phyloP scores from a whole-genome alignment of 2,113 vertebrate species.

The Cyphomyrus plagiostoma region DNA sequence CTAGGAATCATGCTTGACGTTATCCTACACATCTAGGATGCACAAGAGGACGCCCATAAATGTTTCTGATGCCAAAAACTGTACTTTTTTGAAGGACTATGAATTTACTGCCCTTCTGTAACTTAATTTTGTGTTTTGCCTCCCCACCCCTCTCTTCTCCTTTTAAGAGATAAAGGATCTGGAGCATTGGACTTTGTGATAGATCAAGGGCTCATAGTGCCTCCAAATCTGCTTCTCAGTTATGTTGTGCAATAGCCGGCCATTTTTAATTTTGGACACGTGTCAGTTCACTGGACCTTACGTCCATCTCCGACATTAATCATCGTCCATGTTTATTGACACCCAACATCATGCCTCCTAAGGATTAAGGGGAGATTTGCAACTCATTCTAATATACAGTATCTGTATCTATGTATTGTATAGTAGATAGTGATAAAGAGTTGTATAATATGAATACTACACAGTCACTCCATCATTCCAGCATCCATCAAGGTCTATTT shows the following conservation, averaged over 20 bases:
- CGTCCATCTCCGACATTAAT: not conserved
- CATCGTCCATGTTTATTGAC: not conserved
- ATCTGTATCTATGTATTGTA: slow-evolving; percentile 70
- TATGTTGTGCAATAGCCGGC: slow-evolving; percentile 46
- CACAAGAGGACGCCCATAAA: not conserved
- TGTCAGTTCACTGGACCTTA: not conserved
- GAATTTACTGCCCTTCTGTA: slow-evolving; percentile 26
- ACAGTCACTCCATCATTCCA: slow-evolving; percentile 55
- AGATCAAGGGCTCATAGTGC: slow-evolving; percentile 62
- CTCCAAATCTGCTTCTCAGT: slow-evolving; percentile 40
- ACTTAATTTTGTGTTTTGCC: slow-evolving; percentile 17
- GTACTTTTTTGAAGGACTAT: slow-evolving; percentile 35
- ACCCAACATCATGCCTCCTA: slow-evolving; percentile 10
- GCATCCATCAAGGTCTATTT: slow-evolving; percentile 44
- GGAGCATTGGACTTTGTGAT: slow-evolving; percentile 43
- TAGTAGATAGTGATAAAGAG: slow-evolving; percentile 58
- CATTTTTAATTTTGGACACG: slow-evolving; percentile 34
- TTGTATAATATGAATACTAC: slow-evolving; percentile 63
- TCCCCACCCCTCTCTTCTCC: not conserved
- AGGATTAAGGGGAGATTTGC: slow-evolving; percentile 50
- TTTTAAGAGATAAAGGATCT: slow-evolving; percentile 1
- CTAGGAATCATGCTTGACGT: not conserved
- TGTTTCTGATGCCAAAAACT: slow-evolving; percentile 42
- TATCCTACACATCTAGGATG: not conserved
- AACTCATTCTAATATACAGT: slow-evolving; percentile 62